Base-by-base conservation (phyloP, 37 sponge, comb jelly and placozoan genomes). In the Amphimedon queenslandica region DNA sequence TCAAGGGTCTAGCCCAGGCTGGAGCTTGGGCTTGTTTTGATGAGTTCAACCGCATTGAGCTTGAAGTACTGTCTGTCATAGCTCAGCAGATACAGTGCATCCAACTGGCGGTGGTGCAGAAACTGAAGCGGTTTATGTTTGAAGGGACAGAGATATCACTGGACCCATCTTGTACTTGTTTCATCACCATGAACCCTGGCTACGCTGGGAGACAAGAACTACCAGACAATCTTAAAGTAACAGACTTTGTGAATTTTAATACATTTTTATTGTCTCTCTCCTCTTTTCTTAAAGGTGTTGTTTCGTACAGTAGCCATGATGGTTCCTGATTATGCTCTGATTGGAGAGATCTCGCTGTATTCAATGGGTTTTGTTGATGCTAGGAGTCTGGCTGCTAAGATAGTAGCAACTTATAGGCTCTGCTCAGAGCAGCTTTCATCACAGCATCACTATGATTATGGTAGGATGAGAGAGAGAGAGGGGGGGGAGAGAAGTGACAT, bases 1-100 rank as follows among this genome's bases (percentile, higher is more conserved):
- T 97, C 82, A 93, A 97, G 60, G 98, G 98, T 3, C 82, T 97
- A 38, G 98, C 98, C 16, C 98, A 96, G 77, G 99, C 99, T 61
- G 99, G 99, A 38, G 99, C 99, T 27, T 97, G 99, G 99, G 89
- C 99, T 34, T 94, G 98, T 55, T 96, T 96, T 74, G 98, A 96
- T 78, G 98, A 96, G 80, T 96, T 96, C 82, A 96, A 96, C 70
- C 77, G 98, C 3, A 96, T 96, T 73, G 98, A 96, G 75, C 74
- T 96, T 69, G 98, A 96, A 79, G 94, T 90, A 57, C 47, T 77
- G 40, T 96, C 98, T 42, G 98, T 96, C 79, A 89, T 96, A 69
- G 98, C 98, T n/a, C 98, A 96, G 70, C 98, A 96, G 77, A 87
- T 96, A 31, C 87, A 80, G 42, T 85, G 85, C 56, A 96, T 96